Evolutionary conservation across 2,888 invertebrate species (phyloP).

Genomic region (Drosophila nr. perissopoda): DNA sequence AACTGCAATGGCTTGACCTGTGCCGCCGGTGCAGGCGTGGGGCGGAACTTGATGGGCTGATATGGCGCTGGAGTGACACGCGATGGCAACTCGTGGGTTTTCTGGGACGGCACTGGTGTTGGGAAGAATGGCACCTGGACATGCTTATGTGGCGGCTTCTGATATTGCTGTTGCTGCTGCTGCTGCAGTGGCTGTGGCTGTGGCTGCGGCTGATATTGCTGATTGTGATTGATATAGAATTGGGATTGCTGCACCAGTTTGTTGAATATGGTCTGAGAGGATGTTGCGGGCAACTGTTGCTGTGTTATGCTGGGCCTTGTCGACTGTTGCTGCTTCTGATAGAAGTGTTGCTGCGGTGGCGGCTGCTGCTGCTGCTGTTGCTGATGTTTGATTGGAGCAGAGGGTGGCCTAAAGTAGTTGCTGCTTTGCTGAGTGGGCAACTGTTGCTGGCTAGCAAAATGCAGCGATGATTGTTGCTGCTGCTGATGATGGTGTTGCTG

Average conservation of each 20-base stretch:
- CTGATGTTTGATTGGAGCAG: conserved; percentile 36
- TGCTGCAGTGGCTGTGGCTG: conserved; percentile 49
- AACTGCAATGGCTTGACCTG: conserved; percentile 77
- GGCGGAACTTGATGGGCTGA: conserved; percentile 83
- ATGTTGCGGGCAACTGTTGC: conserved; percentile 65
- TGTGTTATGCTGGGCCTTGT: conserved; percentile 56
- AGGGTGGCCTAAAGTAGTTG: conserved; percentile 57
- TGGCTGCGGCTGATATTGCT: conserved; percentile 67
- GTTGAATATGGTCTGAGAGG: conserved; percentile 70
- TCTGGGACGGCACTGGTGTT: conserved; percentile 71
- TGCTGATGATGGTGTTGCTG: conserved; percentile 50
- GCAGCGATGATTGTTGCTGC: conserved; percentile 69
- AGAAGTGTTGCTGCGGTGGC: conserved; percentile 32
- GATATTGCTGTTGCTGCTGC: conserved; percentile 61
- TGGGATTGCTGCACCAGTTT: conserved; percentile 76
- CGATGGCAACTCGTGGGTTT: conserved; percentile 59
- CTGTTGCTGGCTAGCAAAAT: conserved; percentile 22
- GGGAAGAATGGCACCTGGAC: conserved; percentile 77
- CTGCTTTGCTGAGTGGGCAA: conserved; percentile 29
- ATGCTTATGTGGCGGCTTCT: conserved; percentile 75
- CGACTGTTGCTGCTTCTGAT: conserved; percentile 55
- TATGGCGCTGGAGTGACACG: conserved; percentile 70
- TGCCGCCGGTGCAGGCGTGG: conserved; percentile 74
- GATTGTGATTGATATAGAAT: conserved; percentile 79
- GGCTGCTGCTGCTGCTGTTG: conserved; percentile 30